Base-by-base conservation (phyloP, 1,140 invertebrate genomes). In the Hestina assimilis region DNA sequence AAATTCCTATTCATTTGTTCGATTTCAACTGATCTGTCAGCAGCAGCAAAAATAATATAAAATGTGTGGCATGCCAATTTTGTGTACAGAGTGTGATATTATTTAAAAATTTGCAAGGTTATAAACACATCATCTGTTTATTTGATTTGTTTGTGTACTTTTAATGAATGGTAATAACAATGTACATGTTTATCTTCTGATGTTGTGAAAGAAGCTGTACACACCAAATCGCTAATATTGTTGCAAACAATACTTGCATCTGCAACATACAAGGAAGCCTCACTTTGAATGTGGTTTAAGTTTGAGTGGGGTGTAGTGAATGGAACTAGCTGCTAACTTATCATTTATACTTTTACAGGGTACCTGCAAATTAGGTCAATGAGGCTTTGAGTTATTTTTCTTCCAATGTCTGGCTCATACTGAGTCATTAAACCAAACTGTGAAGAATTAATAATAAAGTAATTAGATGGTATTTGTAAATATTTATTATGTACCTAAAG, bases 311-410 rank as follows among this genome's bases (percentile, higher is more conserved):
- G 72, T 78, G 75, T 87, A 33, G 75, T 82, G 71, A 65, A 82
- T 80, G 71, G 69, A 59, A 60, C 84, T 87, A 87, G 83, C 84
- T 61, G 61, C 73, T 68, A 78, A 74, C 63, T 70, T 52, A 51
- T 66, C 11, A 14, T 65, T 54, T 66, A 63, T 72, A 69, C 55
- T 75, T 52, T 63, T 55, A 59, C 73, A 72, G 62, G 63, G 73
- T 88, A 97, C 96, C 96, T 97, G 93, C 93, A 93, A 90, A 97
- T 96, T 81, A 96, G 92, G 89, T 95, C 93, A 90, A 97, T 94
- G 84, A 97, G 91, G 79, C 95, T 95, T 89, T 94, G 93, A 79
- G 95, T 95, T 83, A 97, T 92, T 91, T 94, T 94, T 79, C 93
- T 91, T 90, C 95, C 95, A 87, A 97, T 91, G 89, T 93, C 92